Evolutionary conservation across 2,113 vertebrate genomes (phyloP), one percentile per base, ranked within the genome.

Genomic region (Condylura cristata): DNA sequence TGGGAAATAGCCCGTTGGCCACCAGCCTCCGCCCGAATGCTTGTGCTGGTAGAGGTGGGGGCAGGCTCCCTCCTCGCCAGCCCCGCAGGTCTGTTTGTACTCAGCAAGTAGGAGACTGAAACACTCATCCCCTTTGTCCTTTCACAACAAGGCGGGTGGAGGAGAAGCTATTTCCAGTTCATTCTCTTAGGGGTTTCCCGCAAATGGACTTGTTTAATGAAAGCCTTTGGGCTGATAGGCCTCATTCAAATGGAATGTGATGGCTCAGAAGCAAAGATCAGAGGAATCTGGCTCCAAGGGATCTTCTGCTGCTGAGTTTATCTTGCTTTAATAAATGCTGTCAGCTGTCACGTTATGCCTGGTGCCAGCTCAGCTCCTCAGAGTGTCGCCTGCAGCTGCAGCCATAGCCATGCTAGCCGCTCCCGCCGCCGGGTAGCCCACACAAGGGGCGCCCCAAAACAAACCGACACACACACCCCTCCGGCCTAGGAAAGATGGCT

Each of bases 241-340:
- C 70, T 96, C 95, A 83, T 74, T 89, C 86, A 91, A 53, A 97
- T 81, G 94, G 96, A 97, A 96, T 95, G 89, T 12, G 32, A 86
- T 78, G 68, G 83, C 87, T 93, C 91, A 28, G 80, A 91, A 70
- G 76, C 32, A 4, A 66, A 28, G 71, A 78, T 46, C 30, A 70
- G 83, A 94, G 72, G 86, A 95, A 92, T 92, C 44, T 24, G n/a
- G 61, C 53, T 80, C 80, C 3, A 17, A 44, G 60, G 30, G 71
- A 90, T 51, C 53, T n/a, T 75, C n/a, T 24, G 22, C 83, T 30
- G 37, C 89, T 39, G 70, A 80, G 92, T 95, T 96, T 91, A 94
- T 96, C 95, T 93, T 84, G 86, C 89, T 91, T 72, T 91, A 97
- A 91, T 93, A 87, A 95, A 94, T 72, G 66, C 75, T 84, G 75